These are phyloP conservation scores for Sylvilagus bachmani DNA, from an alignment of 2,113 vertebrate genomes.

Conservation along the genomic window DNA sequence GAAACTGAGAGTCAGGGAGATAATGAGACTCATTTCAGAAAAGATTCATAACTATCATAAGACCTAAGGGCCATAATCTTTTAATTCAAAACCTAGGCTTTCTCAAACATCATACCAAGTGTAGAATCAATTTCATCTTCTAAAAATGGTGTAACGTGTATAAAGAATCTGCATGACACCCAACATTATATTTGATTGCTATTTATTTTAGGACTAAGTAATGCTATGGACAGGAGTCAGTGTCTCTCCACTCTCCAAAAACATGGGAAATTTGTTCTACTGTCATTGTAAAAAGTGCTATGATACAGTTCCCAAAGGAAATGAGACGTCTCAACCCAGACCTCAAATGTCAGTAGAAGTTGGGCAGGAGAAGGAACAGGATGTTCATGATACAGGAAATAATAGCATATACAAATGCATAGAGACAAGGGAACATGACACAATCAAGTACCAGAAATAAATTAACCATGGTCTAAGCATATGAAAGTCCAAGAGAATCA, in stretches of 20 bases:
- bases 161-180: background rate
- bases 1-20: background rate
- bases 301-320: background rate
- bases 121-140: background rate
- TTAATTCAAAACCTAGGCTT: background rate
- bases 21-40: background rate
- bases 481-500: background rate
- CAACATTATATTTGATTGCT: background rate
- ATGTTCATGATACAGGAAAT: background rate
- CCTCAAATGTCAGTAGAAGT: background rate
- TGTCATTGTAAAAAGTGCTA: background rate
- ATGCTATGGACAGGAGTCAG: background rate
- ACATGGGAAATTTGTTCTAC: background rate
- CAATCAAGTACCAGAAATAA: background rate
- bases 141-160: background rate
- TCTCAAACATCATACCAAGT: background rate
- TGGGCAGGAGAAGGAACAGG: background rate
- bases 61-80: background rate
- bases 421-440: background rate
- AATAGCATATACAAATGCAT: background rate
- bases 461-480: background rate
- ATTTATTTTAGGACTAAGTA: background rate
- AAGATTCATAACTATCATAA: background rate
- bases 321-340: background rate
- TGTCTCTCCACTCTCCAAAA: fast-evolving